A percentile compares a stretch with the other conserved stretches of the same genome.
phyloP scores from a whole-genome alignment of 2,888 invertebrate genomes.

The Volucella inflata region DNA sequence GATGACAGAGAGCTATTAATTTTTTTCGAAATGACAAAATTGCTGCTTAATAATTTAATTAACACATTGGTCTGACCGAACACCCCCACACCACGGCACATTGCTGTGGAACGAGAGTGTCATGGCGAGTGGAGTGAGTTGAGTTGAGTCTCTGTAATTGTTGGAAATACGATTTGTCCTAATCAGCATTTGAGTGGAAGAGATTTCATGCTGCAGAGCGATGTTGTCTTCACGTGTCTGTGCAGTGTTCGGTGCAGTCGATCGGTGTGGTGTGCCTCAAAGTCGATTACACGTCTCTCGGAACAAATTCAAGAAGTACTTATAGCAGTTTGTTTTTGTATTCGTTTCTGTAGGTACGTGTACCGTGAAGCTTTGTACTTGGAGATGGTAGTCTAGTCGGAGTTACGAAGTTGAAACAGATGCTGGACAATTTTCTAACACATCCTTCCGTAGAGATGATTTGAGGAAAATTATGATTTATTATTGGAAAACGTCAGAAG shows the following conservation, averaged over 20 bases:
- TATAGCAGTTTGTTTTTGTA: neutral
- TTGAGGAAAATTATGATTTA: conserved; percentile 44
- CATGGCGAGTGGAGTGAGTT: neutral
- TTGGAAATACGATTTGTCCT: conserved; percentile 48
- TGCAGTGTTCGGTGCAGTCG: neutral
- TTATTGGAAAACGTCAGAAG: neutral
- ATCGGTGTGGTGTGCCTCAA: conserved; percentile 26
- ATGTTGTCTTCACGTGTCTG: conserved; percentile 21
- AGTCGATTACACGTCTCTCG: conserved; percentile 45
- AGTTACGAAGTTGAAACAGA: conserved; percentile 18
- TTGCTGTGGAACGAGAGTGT: neutral
- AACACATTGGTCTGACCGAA: conserved; percentile 47
- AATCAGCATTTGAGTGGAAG: conserved; percentile 64
- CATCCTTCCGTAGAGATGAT: conserved; percentile 43
- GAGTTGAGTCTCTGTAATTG: conserved; percentile 51
- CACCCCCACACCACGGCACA: neutral
- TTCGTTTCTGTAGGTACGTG: neutral
- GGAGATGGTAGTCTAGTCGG: conserved; percentile 12
- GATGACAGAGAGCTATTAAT: conserved; percentile 36
- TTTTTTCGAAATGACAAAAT: conserved; percentile 55
- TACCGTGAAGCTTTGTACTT: conserved; percentile 13
- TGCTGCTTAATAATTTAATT: conserved; percentile 62
- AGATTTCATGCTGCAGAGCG: conserved; percentile 47
- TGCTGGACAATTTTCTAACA: conserved; percentile 46
- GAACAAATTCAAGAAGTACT: conserved; percentile 44